Evolutionary conservation across 1,140 invertebrate genomes (phyloP), one percentile per base, ranked within the genome.

Genomic region (Plodia interpunctella): DNA sequence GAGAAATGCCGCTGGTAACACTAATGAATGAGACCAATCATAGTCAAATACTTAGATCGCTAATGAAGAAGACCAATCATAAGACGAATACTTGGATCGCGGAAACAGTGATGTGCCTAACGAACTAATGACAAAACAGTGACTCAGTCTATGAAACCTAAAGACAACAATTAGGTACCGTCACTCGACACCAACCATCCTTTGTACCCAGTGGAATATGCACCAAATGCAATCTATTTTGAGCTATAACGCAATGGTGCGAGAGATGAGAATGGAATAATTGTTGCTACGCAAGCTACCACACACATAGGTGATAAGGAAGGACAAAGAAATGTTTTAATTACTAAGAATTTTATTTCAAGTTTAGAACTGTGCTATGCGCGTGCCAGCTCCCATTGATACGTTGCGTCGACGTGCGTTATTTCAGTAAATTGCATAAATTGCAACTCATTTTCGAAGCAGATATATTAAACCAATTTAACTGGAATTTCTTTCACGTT

Each of bases 61-160:
- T n/a, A n/a, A n/a, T n/a, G n/a, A n/a, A 25, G 21, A 25, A 25
- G 6, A 25, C 2, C 21, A 25, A 25, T 35, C 32, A 5, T 1
- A 9, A 35, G 2, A 35, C 32, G 32, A 35, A 10, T 9, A 32
- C 6, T 3, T 32, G 1, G 9, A 32, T 32, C 5, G 49, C 8
- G 38, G 38, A 17, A 3, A 17, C 38, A 44, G 38, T 17, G 6
- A 44, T 44, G 30, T 11, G 9, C 28, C 30, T 32, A 32, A 32
- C 10, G 38, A 44, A 44, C 38, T 44, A 44, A 44, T 44, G 38
- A 44, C 38, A 44, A 44, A 44, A 44, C 38, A 44, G 15, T 44
- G 38, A 44, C 13, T 44, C 38, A 44, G 38, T 44, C 38, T 44
- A 44, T 44, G 38, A 0, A 17, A 44, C 38, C 38, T 44, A 44